Percentiles rank a stretch among this genome's conserved stretches.
Evolutionary conservation across 2,797 vertebrate species (phyloP).

Genomic region (Hemibagrus guttatus): DNA sequence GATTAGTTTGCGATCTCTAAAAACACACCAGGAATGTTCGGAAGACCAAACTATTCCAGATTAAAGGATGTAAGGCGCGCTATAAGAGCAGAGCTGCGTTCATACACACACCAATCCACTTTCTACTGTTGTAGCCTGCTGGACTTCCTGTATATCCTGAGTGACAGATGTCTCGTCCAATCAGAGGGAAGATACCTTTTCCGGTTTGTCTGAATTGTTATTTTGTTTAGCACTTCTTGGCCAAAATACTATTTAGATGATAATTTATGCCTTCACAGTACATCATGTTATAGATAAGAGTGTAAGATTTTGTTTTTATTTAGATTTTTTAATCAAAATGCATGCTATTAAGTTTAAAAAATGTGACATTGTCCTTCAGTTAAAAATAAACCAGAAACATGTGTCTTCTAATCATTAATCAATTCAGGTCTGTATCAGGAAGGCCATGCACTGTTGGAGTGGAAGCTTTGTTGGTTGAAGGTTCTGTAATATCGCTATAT

Average conservation of each 20-base stretch:
- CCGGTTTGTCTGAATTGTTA: no score
- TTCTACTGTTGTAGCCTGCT: no score
- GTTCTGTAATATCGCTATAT: not conserved
- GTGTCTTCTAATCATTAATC: not conserved
- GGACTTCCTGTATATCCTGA: no score
- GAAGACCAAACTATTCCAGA: no score
- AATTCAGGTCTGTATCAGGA: not conserved
- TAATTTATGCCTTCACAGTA: not conserved
- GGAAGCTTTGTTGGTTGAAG: not conserved
- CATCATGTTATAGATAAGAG: not conserved
- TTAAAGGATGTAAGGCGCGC: no score
- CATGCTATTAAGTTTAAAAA: not conserved
- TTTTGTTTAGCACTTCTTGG: no score
- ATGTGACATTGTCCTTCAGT: not conserved
- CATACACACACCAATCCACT: no score
- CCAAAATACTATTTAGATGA: not conserved
- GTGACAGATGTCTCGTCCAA: no score
- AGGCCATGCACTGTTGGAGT: not conserved
- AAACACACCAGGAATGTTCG: no score
- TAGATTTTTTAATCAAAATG: not conserved
- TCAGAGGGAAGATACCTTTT: no score
- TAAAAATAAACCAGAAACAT: not conserved
- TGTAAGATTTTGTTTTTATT: not conserved
- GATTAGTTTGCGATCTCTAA: no score
- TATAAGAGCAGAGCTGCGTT: no score